A percentile compares a stretch with the other conserved stretches of the same genome.
phyloP scores from a whole-genome alignment of 2,113 vertebrate species.

The Furnarius figulus region DNA sequence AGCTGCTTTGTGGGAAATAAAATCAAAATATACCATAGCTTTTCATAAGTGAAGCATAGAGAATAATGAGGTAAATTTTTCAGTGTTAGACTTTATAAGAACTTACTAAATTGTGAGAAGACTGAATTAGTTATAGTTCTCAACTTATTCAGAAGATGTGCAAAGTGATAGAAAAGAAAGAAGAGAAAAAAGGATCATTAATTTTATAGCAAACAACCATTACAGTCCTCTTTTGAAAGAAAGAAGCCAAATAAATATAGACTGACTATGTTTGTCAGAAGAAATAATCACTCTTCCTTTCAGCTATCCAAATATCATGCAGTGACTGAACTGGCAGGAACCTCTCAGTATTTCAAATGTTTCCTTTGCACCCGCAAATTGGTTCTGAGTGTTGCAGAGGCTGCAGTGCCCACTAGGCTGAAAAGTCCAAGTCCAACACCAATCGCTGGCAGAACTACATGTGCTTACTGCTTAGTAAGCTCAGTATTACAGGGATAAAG shows the following conservation, averaged over 20 bases:
- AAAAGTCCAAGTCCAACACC: neutral
- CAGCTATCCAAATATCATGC: neutral
- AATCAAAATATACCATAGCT: neutral
- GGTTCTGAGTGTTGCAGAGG: neutral
- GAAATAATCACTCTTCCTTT: neutral
- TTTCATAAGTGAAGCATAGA: neutral
- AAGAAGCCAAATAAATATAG: neutral
- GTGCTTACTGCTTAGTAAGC: neutral
- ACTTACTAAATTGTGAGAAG: neutral
- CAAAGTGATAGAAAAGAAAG: neutral
- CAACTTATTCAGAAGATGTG: neutral
- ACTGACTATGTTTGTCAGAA: neutral
- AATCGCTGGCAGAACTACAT: neutral
- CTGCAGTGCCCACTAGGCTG: neutral
- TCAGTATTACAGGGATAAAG: neutral
- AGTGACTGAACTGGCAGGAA: neutral
- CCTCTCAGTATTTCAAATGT: neutral
- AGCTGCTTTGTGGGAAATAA: neutral
- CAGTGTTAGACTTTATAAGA: neutral
- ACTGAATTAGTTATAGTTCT: neutral
- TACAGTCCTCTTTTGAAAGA: neutral
- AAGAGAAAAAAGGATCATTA: neutral
- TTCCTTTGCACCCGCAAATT: neutral
- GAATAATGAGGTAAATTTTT: neutral
- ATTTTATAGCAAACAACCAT: neutral